phyloP scores from a whole-genome alignment of 2,113 vertebrate species.

The Vanacampus margaritifer region DNA sequence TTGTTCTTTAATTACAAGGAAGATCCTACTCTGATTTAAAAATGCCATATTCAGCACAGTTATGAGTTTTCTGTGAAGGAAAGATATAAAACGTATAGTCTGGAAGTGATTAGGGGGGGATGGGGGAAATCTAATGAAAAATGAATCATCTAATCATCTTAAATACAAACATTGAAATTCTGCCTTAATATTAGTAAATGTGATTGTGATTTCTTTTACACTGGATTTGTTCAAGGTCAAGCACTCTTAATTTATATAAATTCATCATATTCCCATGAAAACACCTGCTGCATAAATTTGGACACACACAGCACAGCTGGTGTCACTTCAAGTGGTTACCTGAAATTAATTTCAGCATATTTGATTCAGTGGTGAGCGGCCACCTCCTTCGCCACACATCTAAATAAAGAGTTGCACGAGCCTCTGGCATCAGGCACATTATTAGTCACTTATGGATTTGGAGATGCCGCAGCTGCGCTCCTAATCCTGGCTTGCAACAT shows the following conservation, averaged over 20 bases:
- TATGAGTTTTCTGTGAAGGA: not conserved
- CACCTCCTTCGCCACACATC: constrained; percentile 1
- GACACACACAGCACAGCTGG: not conserved
- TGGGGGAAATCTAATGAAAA: not conserved
- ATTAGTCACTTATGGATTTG: constrained; percentile 6
- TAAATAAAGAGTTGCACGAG: not conserved
- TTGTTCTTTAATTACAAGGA: constrained; percentile 1
- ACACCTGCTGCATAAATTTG: not conserved
- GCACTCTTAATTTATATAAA: not conserved
- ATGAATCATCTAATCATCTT: not conserved
- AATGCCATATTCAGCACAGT: not conserved
- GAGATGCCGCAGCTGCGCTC: constrained; percentile 1
- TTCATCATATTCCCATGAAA: not conserved
- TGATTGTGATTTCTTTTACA: not conserved
- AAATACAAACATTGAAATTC: not conserved
- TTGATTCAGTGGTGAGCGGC: not conserved
- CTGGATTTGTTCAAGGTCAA: not conserved
- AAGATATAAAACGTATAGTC: not conserved
- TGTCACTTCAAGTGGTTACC: not conserved
- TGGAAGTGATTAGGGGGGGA: not conserved
- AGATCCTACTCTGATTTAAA: constrained; percentile 9
- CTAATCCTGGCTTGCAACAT: not conserved
- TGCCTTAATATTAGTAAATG: not conserved
- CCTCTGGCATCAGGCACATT: not conserved
- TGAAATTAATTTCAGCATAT: not conserved